A percentile compares a stretch with the other conserved stretches of the same genome.
Evolutionary conservation across 2,888 invertebrate species (phyloP).

Genomic region (Melitaea athalia): DNA sequence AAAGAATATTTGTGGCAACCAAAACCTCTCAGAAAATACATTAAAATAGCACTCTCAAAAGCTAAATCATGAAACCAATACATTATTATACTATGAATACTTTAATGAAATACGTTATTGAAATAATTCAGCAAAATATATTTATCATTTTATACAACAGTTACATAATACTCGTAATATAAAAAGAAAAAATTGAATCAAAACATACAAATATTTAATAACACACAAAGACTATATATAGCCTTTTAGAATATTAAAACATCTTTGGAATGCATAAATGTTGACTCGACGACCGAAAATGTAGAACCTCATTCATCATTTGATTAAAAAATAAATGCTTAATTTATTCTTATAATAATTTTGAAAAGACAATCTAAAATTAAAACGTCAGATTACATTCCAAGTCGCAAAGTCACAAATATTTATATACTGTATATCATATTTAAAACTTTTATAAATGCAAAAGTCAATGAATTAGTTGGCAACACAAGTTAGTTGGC

Average conservation of each 20-base stretch:
- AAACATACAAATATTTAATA: slow-evolving; percentile 35
- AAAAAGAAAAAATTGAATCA: background rate
- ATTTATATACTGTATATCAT: background rate
- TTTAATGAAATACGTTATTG: background rate
- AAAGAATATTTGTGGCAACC: background rate
- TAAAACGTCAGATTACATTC: background rate
- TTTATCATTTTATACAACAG: background rate
- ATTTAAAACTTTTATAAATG: slow-evolving; percentile 41
- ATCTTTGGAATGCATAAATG: slow-evolving; percentile 71
- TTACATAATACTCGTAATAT: background rate
- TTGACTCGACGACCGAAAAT: slow-evolving; percentile 18
- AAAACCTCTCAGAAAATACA: background rate
- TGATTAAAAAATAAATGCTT: background rate
- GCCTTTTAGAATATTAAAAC: slow-evolving; percentile 53
- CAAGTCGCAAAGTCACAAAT: slow-evolving; percentile 11
- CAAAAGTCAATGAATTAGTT: slow-evolving; percentile 44
- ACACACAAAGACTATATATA: slow-evolving; percentile 48
- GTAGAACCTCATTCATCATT: background rate
- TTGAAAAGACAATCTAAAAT: background rate
- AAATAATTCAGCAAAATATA: background rate
- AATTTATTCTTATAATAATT: background rate
- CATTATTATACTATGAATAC: background rate
- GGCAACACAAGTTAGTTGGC: slow-evolving; percentile 62
- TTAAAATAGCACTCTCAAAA: background rate
- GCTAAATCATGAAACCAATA: background rate